Base-by-base conservation (phyloP, 1,140 invertebrate species). In the Drosophila simulans region DNA sequence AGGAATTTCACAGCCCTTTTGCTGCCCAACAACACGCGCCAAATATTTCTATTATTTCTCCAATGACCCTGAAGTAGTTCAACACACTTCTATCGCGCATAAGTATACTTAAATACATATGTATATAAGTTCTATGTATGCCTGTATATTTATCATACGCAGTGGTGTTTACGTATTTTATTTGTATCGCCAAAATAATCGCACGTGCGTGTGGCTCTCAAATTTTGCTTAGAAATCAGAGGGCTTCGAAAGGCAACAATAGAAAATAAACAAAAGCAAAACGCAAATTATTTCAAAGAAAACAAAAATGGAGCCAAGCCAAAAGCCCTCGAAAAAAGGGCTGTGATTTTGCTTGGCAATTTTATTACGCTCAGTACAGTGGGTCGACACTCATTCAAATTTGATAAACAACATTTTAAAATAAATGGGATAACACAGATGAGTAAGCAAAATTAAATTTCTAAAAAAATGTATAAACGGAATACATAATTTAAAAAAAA, bases 61-160 rank as follows among this genome's bases (percentile, higher is more conserved):
- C 3, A 10, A 43, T 42, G 82, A 78, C 82, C 82, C 78, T 85
- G 82, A 85, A 88, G 66, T 88, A 85, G 83, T 85, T 85, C 83
- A 85, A 85, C 77, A 68, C 68, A 85, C 73, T 78, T 58, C 37
- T 79, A 63, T 34, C 53, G 56, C 40, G 64, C 40, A 54, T 53
- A 55, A 20, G 43, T 31, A 31, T 31, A 31, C 8, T 8, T 10
- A 31, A 3, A 31, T 31, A 31, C 8, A 31, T 31, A 8, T 27
- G 25, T 27, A 8, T 31, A 31, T 10, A 31, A 10, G 10, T 31
- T 31, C 31, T 31, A 31, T 31, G 31, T 31, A 10, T 1, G 31
- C 1, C 17, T 43, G 20, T 43, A 53, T 46, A 54, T 27, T 13
- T 43, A 43, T 39, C 34, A 39, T 77, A 69, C 63, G 65, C 66